Evolutionary conservation across 2,113 vertebrate genomes (phyloP).

Genomic region (Eulemur rufifrons): DNA sequence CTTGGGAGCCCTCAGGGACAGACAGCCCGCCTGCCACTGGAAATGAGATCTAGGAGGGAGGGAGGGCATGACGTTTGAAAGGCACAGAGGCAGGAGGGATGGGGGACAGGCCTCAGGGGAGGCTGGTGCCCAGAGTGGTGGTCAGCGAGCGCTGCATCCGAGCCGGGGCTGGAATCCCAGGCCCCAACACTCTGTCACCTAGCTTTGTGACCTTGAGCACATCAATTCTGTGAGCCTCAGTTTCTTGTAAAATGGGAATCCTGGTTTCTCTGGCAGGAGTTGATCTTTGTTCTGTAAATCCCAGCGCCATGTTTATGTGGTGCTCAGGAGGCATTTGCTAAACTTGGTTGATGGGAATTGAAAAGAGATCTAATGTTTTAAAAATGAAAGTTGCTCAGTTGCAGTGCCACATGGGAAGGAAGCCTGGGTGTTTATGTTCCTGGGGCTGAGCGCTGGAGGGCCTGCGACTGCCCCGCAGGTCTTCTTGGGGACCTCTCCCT

Average conservation of each 20-base stretch:
- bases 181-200: neutral
- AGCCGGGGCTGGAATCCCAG: too few species aligned
- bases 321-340: neutral
- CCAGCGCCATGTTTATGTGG: neutral
- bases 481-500: neutral
- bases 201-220: neutral
- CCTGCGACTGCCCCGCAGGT: neutral
- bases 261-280: neutral
- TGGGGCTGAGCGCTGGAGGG: neutral
- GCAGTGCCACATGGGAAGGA: neutral
- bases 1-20: neutral
- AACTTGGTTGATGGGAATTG: neutral
- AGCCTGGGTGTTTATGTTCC: neutral
- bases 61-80: neutral
- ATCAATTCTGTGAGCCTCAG: neutral
- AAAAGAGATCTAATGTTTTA: neutral
- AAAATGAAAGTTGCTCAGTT: neutral
- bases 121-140: neutral
- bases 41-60: conserved; percentile 26
- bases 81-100: neutral
- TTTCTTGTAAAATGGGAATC: neutral
- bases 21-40: neutral
- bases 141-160: neutral
- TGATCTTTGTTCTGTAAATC: neutral
- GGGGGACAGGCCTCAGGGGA: neutral